Percentiles rank a stretch among this genome's conserved stretches.
Evolutionary conservation across 53 echinoderm and acorn worm genomes (phyloP).

Genomic region (Echinometra lucunter): DNA sequence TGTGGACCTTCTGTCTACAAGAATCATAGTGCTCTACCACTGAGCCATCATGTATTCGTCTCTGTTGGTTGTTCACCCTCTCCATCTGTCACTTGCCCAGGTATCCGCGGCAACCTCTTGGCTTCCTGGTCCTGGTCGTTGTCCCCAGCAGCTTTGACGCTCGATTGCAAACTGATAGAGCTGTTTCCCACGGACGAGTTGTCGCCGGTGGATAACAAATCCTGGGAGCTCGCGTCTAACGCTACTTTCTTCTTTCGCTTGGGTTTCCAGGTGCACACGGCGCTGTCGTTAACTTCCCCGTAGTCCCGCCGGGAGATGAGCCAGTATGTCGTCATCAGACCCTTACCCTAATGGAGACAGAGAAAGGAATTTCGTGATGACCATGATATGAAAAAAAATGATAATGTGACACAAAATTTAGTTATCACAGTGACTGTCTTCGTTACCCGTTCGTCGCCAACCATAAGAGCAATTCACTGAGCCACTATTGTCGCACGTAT

Average conservation of each 20-base stretch:
- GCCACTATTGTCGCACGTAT: too few relatives aligned
- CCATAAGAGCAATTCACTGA: too few relatives aligned
- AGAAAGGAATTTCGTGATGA: too few relatives aligned
- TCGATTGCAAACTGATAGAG: conserved; percentile 4
- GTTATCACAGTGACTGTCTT: too few relatives aligned
- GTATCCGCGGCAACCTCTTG: conserved; percentile 48
- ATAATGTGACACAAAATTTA: too few relatives aligned
- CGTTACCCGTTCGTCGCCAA: too few relatives aligned
- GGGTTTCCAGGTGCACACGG: conserved; percentile 48
- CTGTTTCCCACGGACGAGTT: conserved; percentile 56
- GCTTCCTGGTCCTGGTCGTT: background rate
- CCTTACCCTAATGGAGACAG: conserved; percentile 78
- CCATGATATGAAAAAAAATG: too few relatives aligned
- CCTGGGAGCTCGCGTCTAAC: conserved; percentile 52
- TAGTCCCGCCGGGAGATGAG: conserved; percentile 48
- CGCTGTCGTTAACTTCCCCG: conserved; percentile 56
- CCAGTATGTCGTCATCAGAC: conserved; percentile 86
- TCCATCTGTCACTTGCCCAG: conserved; percentile 45
- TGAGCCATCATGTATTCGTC: too few relatives aligned
- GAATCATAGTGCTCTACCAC: too few relatives aligned
- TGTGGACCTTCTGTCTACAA: too few relatives aligned
- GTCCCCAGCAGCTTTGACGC: background rate
- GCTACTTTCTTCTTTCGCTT: conserved; percentile 56
- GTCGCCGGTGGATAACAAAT: background rate
- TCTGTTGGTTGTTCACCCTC: background rate